Conservation (phyloP, 1,140 invertebrate genomes). For the Cepaea nemoralis region DNA sequence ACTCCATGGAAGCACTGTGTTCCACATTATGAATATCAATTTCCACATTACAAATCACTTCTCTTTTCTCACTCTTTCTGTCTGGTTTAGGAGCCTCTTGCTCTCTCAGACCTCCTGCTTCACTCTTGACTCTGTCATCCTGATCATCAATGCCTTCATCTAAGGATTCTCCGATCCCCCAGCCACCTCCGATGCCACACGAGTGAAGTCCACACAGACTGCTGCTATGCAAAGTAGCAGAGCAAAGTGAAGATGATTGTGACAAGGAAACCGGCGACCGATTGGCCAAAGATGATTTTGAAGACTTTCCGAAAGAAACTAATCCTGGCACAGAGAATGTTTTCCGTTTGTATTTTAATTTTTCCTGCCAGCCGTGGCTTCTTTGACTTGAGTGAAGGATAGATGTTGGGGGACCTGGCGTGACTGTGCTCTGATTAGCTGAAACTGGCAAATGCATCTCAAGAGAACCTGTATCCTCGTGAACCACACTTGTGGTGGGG, state of each 20-base stretch:
- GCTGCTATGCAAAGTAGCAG: slow-evolving; percentile 32
- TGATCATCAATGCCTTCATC: slow-evolving; percentile 8
- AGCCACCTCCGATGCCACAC: background rate
- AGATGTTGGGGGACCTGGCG: slow-evolving; percentile 48
- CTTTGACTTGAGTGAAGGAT: slow-evolving; percentile 51
- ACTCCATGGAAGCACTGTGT: background rate
- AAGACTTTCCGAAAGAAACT: background rate
- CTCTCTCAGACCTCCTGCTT: slow-evolving; percentile 50
- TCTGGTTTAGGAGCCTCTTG: slow-evolving; percentile 45
- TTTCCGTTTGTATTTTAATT: slow-evolving; percentile 37
- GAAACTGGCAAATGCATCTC: slow-evolving; percentile 68
- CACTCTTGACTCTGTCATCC: slow-evolving; percentile 40
- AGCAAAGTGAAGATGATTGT: slow-evolving; percentile 2
- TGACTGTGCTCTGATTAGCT: background rate
- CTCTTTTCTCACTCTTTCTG: slow-evolving; percentile 25
- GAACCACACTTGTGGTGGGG: slow-evolving; percentile 80
- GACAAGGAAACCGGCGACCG: background rate
- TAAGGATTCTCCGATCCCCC: slow-evolving; percentile 1
- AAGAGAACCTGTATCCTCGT: slow-evolving; percentile 76
- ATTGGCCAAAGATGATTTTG: background rate
- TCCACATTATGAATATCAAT: background rate
- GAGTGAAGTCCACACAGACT: slow-evolving; percentile 35
- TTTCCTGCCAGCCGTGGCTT: slow-evolving; percentile 44
- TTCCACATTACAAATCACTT: slow-evolving; percentile 11
- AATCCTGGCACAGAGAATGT: slow-evolving; percentile 39